phyloP scores from a whole-genome alignment of 1,140 invertebrate genomes.

The Cydia pomonella region DNA sequence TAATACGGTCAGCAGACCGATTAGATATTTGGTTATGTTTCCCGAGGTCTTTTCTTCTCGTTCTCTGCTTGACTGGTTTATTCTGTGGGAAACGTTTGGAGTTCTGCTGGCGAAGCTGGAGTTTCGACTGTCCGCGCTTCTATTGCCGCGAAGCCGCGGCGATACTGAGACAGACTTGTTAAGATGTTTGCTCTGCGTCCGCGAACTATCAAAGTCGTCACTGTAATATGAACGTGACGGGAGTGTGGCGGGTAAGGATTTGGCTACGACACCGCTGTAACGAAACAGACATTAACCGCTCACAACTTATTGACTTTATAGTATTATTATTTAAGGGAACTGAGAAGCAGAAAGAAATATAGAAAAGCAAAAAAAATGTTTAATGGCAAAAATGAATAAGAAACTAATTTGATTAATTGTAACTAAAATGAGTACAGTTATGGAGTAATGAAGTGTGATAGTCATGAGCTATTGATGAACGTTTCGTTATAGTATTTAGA shows the following conservation, averaged over 20 bases:
- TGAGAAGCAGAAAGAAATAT: background rate
- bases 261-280: conserved; percentile 63
- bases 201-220: conserved; percentile 43
- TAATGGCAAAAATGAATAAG: background rate
- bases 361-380: background rate
- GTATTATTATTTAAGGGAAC: background rate
- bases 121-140: conserved; percentile 13
- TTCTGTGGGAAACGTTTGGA: conserved; percentile 9
- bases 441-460: background rate
- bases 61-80: conserved; percentile 7
- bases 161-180: background rate
- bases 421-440: background rate
- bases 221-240: conserved; percentile 56
- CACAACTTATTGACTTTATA: conserved; percentile 37
- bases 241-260: conserved; percentile 62
- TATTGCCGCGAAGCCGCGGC: background rate
- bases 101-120: background rate
- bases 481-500: background rate
- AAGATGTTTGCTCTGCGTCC: background rate
- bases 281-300: conserved; percentile 59
- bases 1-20: background rate
- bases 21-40: background rate
- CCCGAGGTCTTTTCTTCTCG: background rate
- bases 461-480: conserved; percentile 10
- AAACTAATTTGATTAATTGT: background rate